phyloP scores from a whole-genome alignment of 1,140 invertebrate species.

The honey bee (Apis mellifera) region DNA sequence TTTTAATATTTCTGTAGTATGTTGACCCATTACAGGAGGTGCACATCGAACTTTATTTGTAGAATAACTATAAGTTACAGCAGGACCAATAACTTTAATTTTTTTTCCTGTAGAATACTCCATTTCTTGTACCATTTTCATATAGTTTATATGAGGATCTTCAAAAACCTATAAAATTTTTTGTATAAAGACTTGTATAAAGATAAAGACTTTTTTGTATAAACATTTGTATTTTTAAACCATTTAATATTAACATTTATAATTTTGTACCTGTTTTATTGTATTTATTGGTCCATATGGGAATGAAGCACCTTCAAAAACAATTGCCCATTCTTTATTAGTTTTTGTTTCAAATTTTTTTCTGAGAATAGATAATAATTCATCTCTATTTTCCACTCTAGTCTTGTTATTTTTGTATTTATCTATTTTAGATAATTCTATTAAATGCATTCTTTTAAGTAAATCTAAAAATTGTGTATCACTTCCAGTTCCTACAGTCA shows the following conservation, averaged over 20 bases:
- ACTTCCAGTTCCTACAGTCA: conserved; percentile 92
- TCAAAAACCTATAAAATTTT: conserved; percentile 86
- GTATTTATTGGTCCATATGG: conserved; percentile 95
- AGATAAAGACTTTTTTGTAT: too few species aligned
- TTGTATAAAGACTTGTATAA: conserved; percentile 20
- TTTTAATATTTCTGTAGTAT: conserved; percentile 90
- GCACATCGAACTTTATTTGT: conserved; percentile 86
- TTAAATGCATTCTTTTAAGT: conserved; percentile 84
- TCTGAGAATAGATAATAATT: conserved; percentile 85
- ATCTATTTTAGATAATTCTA: conserved; percentile 84
- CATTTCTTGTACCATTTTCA: conserved; percentile 89
- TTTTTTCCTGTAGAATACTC: conserved; percentile 86
- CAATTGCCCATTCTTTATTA: conserved; percentile 88
- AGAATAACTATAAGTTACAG: conserved; percentile 90
- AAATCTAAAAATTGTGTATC: conserved; percentile 89
- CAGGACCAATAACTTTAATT: conserved; percentile 92
- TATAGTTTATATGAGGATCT: conserved; percentile 91
- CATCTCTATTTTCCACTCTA: conserved; percentile 89
- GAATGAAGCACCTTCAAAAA: conserved; percentile 89
- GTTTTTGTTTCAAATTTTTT: conserved; percentile 85
- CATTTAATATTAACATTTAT: conserved; percentile 22
- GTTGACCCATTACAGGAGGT: conserved; percentile 94
- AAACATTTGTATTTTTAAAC: too few species aligned
- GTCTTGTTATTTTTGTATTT: conserved; percentile 88
- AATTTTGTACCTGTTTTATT: conserved; percentile 84